Conservation (phyloP, 2,888 invertebrate species). For the Pinctada fucata region DNA sequence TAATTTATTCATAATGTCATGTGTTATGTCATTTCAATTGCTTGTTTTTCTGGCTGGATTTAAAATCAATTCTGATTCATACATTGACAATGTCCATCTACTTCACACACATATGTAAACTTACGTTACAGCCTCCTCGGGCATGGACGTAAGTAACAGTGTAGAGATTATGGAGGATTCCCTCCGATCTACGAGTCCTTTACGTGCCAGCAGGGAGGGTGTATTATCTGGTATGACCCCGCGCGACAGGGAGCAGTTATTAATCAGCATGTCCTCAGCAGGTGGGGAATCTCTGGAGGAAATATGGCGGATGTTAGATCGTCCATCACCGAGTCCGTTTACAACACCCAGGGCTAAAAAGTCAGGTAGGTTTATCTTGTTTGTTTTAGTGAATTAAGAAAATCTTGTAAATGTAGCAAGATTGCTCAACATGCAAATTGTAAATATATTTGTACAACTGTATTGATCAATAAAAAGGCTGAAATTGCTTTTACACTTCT, state of each 20-base stretch:
- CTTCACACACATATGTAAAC: no score
- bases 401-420: neutral
- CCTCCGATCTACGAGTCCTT: slow-evolving; percentile 8
- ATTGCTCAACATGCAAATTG: no score
- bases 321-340: slow-evolving; percentile 55
- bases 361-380: slow-evolving; percentile 10
- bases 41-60: no score
- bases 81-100: no score
- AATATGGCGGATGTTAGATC: slow-evolving; percentile 73
- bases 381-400: neutral
- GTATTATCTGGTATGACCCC: slow-evolving; percentile 11
- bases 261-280: slow-evolving; percentile 71
- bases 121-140: no score
- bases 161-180: slow-evolving; percentile 14
- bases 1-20: no score
- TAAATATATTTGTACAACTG: no score
- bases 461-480: no score
- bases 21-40: no score
- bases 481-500: no score
- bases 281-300: slow-evolving; percentile 73
- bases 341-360: slow-evolving; percentile 41
- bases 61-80: no score
- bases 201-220: slow-evolving; percentile 21
- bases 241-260: slow-evolving; percentile 45
- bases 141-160: neutral